Conservation (phyloP, 37 sponge, comb jelly and placozoan genomes). For the Beroe ovata region DNA sequence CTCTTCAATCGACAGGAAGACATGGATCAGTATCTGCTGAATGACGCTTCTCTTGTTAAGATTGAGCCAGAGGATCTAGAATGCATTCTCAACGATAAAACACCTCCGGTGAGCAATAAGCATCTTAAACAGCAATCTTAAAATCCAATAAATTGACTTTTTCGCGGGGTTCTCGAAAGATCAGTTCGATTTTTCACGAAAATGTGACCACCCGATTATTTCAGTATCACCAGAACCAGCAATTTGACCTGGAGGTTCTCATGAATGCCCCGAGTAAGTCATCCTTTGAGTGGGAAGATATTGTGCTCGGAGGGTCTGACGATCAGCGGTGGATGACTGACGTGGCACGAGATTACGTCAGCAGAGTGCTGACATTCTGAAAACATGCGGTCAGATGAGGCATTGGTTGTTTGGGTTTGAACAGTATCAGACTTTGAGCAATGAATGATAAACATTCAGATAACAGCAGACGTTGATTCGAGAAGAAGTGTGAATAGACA, state of each 20-base stretch:
- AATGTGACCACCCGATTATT: no score
- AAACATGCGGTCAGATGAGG: background rate
- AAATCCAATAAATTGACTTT: no score
- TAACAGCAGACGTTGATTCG: no score
- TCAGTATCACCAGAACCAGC: conserved; percentile 56
- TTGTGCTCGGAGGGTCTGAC: conserved; percentile 53
- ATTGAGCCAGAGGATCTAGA: conserved; percentile 56
- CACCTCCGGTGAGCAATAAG: conserved; percentile 45
- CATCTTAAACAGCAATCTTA: background rate
- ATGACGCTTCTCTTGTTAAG: conserved; percentile 58
- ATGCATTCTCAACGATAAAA: conserved; percentile 54
- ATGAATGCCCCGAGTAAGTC: conserved; percentile 47
- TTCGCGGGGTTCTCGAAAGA: no score
- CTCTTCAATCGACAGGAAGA: no score
- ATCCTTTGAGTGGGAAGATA: conserved; percentile 37
- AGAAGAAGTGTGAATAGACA: no score
- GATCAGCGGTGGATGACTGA: conserved; percentile 64
- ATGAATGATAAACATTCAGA: no score
- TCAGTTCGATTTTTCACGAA: no score
- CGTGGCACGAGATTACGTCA: conserved; percentile 53
- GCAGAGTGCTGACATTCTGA: conserved; percentile 55
- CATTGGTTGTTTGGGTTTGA: no score
- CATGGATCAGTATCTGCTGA: conserved; percentile 57
- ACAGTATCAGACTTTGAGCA: no score
- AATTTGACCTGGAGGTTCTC: conserved; percentile 61